These are phyloP conservation scores for Notodonta ziczac DNA, from an alignment of 2,888 invertebrate species.

Conservation along the genomic window DNA sequence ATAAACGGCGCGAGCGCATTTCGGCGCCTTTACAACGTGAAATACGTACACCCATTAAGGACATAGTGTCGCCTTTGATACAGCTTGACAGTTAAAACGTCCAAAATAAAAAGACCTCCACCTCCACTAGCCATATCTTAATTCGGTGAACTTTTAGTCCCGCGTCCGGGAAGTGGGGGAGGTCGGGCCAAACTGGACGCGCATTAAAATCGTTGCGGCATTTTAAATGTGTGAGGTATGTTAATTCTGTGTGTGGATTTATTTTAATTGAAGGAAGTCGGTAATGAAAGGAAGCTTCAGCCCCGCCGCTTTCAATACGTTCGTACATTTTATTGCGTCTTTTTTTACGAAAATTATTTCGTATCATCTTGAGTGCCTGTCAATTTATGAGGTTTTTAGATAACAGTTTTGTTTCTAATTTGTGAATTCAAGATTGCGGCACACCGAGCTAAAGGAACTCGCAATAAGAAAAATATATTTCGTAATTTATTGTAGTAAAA, in stretches of 20 bases:
- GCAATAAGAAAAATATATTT: background rate
- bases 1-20: constrained; percentile 66
- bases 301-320: constrained; percentile 33
- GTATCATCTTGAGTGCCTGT: constrained; percentile 12
- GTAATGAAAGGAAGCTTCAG: constrained; percentile 55
- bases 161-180: constrained; percentile 17
- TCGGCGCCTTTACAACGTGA: constrained; percentile 74
- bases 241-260: constrained; percentile 68
- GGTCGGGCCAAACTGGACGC: constrained; percentile 43
- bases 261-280: constrained; percentile 62
- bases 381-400: constrained; percentile 16
- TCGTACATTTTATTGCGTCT: constrained; percentile 40
- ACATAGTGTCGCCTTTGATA: constrained; percentile 53
- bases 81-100: constrained; percentile 55
- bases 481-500: background rate
- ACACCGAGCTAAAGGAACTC: background rate
- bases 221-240: constrained; percentile 68
- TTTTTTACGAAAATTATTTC: constrained; percentile 29
- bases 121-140: constrained; percentile 20
- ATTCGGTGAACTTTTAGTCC: constrained; percentile 18
- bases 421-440: constrained; percentile 2
- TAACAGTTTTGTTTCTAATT: background rate
- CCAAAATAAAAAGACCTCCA: constrained; percentile 43
- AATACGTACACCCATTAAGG: constrained; percentile 68
- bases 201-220: constrained; percentile 43